Evolutionary conservation across 2,888 invertebrate genomes (phyloP), one percentile per base, ranked within the genome.

Genomic region (Smittia aterrima): DNA sequence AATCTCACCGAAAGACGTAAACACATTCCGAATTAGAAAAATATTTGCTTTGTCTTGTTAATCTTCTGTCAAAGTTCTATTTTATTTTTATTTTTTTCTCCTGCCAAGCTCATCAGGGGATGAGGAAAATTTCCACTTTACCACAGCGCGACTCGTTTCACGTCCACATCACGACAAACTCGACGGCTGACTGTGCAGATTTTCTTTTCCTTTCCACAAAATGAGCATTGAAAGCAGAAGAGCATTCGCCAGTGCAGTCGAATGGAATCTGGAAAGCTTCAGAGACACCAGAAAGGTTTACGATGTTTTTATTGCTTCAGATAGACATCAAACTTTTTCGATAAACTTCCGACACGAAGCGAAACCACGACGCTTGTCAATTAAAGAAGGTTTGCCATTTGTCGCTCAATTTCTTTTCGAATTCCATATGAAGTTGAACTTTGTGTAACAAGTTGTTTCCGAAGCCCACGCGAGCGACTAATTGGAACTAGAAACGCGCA

Each of bases 401-500:
- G n/a, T n/a, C n/a, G n/a, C n/a, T n/a, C n/a, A n/a, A n/a, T n/a
- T n/a, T n/a, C n/a, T n/a, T n/a, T n/a, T 32, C 32, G 32, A 3
- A 6, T 32, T 32, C 32, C 32, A 32, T 6, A 32, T 32, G n/a
- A n/a, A 32, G 9, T 32, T 32, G 3, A 3, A 32, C 47, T 58
- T 58, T 58, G 70, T 70, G 70, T 70, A 70, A 70, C 70, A 70
- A 70, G 70, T 70, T 70, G 70, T 32, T 70, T 54, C 9, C 6
- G 16, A 20, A n/a, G 9, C 70, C 70, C 54, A 70, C 70, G 27
- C 70, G 16, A 70, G 18, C 24, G 6, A 41, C 20, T 32, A n/a
- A 68, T 18, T 68, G 18, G 3, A 41, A 41, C 20, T 22, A 18
- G 0, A 25, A 1, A n/a, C 24, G 7, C 70, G 70, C 70, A 70